Conservation (phyloP, 1,140 invertebrate genomes). For the Tetraneura akinire region DNA sequence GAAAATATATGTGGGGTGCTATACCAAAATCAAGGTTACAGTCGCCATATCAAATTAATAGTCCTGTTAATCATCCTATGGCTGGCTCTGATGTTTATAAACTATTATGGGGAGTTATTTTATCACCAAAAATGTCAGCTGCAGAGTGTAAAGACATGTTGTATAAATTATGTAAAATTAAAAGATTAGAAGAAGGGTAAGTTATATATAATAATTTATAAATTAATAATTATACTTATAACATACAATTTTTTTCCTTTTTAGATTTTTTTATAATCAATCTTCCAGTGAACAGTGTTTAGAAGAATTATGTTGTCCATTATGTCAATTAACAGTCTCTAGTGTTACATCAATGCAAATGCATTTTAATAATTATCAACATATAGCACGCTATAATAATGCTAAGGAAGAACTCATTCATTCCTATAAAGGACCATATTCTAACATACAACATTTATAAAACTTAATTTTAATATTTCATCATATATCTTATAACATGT, state of each 20-base stretch:
- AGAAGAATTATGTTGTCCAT: conserved; percentile 32
- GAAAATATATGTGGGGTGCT: conserved; percentile 17
- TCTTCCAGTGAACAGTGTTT: background rate
- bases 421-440: background rate
- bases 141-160: conserved; percentile 21
- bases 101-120: conserved; percentile 13
- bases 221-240: too few relatives aligned
- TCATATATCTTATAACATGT: too few relatives aligned
- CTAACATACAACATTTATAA: conserved; percentile 31
- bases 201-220: background rate
- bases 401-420: conserved; percentile 5
- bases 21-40: conserved; percentile 6
- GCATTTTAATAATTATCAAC: conserved; percentile 26
- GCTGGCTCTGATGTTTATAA: conserved; percentile 48
- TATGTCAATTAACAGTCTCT: conserved; percentile 5
- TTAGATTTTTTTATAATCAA: background rate
- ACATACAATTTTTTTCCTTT: background rate
- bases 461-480: background rate
- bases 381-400: conserved; percentile 25
- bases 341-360: background rate
- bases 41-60: background rate
- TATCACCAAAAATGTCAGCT: background rate
- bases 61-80: conserved; percentile 38
- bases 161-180: conserved; percentile 33
- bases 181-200: conserved; percentile 42